A percentile compares a stretch with the other conserved stretches of the same genome.
Evolutionary conservation across 1,140 invertebrate genomes (phyloP).

Genomic region (Chrysoperla carnea): DNA sequence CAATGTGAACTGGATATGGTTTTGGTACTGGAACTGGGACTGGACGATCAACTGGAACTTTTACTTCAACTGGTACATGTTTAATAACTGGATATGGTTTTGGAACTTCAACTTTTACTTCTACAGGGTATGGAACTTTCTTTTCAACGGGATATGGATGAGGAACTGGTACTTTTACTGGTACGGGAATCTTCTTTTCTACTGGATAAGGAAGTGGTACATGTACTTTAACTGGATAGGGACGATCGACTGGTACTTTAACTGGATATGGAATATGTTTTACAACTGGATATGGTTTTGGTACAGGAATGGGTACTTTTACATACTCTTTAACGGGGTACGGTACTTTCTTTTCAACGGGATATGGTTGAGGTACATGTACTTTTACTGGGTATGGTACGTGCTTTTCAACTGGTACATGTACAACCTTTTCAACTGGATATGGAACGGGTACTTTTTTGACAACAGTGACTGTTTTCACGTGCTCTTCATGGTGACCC

Average conservation of each 20-base stretch:
- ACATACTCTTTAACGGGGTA: conserved; percentile 45
- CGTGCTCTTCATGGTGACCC: conserved; percentile 28
- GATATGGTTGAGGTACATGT: conserved; percentile 37
- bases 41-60: conserved; percentile 36
- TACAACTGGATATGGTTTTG: conserved; percentile 50
- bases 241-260: conserved; percentile 47
- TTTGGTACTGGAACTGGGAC: conserved; percentile 32
- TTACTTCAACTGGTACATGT: conserved; percentile 37
- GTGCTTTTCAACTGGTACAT: conserved; percentile 41
- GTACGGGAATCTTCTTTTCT: conserved; percentile 41
- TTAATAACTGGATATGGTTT: conserved; percentile 38
- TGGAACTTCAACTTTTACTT: conserved; percentile 36
- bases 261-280: conserved; percentile 52
- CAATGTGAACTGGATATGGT: conserved; percentile 20
- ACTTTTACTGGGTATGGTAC: conserved; percentile 41
- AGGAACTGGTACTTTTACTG: conserved; percentile 39
- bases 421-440: conserved; percentile 39
- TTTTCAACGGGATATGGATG: conserved; percentile 46
- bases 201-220: conserved; percentile 48
- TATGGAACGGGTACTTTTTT: conserved; percentile 49
- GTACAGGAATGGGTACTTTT: conserved; percentile 38
- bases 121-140: conserved; percentile 36
- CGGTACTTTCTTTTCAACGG: conserved; percentile 49
- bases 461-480: conserved; percentile 55
- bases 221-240: conserved; percentile 41